Base-by-base conservation (phyloP, 1,140 invertebrate genomes). In the Planococcus citri region DNA sequence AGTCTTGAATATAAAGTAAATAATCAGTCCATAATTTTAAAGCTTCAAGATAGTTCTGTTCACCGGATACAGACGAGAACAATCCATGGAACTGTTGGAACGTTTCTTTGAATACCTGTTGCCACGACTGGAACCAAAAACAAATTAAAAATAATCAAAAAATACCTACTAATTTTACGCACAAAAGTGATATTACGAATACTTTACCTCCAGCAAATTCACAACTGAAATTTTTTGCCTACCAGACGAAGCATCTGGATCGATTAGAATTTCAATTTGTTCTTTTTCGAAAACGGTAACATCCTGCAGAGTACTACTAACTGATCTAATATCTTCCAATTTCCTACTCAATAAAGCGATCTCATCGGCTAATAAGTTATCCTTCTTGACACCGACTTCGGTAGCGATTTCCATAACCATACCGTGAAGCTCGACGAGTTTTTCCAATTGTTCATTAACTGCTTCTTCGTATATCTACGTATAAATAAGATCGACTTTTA, bases 61-160 rank as follows among this genome's bases (percentile, higher is more conserved):
- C 88, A 71, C 85, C 83, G 0, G 91, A 85, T 14, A 95, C 78
- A 1, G 87, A 82, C 0, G 86, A 85, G 41, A 90, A 93, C 21
- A 94, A 77, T 60, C 88, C 82, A 74, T 93, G 88, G 75, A 95
- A 94, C 73, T 92, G 88, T 71, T 89, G 84, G 83, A 95, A 91
- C 12, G 91, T 94, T 72, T 92, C 87, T 68, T 88, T 85, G 79
- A 95, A 93, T 69, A 92, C 88, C 69, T 86, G 84, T 75, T 94
- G 91, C 90, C 92, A 94, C 71, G 92, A 78, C 75, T 90, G 84
- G 89, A 85, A 74, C 88, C 85, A 0, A 89, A 24, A 10, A 20
- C 21, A 38, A 57, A 51, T 57, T 27, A 33, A 25, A 21, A 61
- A 9, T 20, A 71, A 61, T n/a, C n/a, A n/a, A n/a, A n/a, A n/a